These are phyloP conservation scores for Caenorhabditis sp. DNA, from an alignment of 2,888 invertebrate genomes.

Conservation along the genomic window DNA sequence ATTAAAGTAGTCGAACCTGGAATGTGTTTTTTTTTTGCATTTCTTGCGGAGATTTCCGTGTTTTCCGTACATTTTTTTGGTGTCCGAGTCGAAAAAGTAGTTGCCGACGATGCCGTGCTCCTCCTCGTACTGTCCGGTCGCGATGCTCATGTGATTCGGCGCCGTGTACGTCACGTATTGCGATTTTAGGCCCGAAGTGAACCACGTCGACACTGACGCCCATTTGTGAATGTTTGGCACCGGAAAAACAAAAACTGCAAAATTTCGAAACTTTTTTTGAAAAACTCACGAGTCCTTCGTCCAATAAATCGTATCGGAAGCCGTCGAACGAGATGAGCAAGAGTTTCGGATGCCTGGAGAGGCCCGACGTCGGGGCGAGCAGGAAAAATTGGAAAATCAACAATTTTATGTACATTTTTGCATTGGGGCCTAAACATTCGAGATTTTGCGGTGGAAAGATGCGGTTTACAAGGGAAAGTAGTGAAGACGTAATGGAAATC, in stretches of 20 bases:
- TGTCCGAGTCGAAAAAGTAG: conserved; percentile 65
- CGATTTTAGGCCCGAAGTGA: conserved; percentile 59
- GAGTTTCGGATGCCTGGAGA: conserved; percentile 60
- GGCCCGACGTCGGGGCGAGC: neutral
- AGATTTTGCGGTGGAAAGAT: neutral
- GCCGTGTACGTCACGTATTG: conserved; percentile 67
- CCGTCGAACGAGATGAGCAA: conserved; percentile 68
- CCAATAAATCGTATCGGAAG: conserved; percentile 66
- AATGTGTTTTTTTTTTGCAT: neutral
- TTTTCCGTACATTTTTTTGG: conserved; percentile 51
- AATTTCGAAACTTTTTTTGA: neutral
- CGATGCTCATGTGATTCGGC: conserved; percentile 70
- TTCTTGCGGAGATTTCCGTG: neutral
- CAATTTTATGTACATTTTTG: conserved; percentile 31
- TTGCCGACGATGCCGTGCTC: conserved; percentile 69
- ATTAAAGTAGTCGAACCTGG: conserved; percentile 66
- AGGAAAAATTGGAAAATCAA: conserved; percentile 13
- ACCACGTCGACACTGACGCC: conserved; percentile 63
- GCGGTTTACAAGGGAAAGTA: conserved; percentile 1
- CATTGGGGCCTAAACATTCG: conserved; percentile 34
- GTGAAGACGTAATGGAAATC: neutral
- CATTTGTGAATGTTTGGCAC: conserved; percentile 64
- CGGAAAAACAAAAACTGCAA: conserved; percentile 23
- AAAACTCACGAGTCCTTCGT: conserved; percentile 55
- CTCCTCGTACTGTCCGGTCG: conserved; percentile 65